phyloP scores from a whole-genome alignment of 23 tunicate genomes.

The Halocynthia aurantium region DNA sequence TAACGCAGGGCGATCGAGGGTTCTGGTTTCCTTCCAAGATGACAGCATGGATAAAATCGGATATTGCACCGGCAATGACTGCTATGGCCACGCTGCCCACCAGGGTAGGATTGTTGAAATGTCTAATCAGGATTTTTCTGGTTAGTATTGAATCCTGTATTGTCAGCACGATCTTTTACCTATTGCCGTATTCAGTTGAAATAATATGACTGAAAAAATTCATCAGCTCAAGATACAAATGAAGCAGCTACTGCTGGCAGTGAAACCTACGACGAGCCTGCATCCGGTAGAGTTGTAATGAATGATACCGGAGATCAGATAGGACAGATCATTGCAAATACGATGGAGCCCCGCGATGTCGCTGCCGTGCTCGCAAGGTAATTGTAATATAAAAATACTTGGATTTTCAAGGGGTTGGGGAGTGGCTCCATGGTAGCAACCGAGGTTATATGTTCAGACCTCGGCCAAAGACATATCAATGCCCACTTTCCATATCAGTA shows the following conservation, averaged over 20 bases:
- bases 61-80: slow-evolving; percentile 4
- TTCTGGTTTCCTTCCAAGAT: slow-evolving; percentile 38
- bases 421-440: no score
- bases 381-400: neutral
- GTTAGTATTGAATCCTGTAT: no score
- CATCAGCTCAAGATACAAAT: no score
- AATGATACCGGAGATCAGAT: slow-evolving; percentile 83
- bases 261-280: slow-evolving; percentile 89
- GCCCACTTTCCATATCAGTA: no score
- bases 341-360: slow-evolving; percentile 76
- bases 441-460: neutral
- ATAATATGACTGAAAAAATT: no score
- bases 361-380: slow-evolving; percentile 87
- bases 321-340: slow-evolving; percentile 77
- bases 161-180: no score
- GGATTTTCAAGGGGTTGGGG: neutral
- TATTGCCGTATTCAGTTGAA: no score
- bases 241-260: slow-evolving; percentile 21
- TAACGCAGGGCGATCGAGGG: slow-evolving; percentile 32
- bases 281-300: slow-evolving; percentile 75
- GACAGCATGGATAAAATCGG: slow-evolving; percentile 18
- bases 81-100: slow-evolving; percentile 11
- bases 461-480: neutral
- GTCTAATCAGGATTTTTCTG: no score
- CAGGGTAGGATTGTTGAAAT: neutral